Evolutionary conservation across 2,113 vertebrate genomes (phyloP).

Genomic region (Crotophaga sulcirostris): DNA sequence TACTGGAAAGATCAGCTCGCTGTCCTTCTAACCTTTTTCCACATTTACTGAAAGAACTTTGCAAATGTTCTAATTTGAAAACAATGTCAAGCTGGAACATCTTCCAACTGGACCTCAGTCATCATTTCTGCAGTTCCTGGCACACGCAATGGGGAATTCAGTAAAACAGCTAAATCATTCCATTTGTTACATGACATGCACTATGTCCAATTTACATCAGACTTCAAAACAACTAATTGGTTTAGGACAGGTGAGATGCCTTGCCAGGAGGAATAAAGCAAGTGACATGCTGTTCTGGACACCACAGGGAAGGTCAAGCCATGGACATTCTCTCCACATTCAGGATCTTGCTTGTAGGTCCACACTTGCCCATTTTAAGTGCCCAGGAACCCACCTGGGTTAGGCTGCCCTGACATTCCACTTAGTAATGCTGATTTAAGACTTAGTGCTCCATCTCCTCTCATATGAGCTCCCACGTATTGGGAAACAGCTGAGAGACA

Average conservation of each 20-base stretch:
- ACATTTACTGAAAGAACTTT: conserved; percentile 34
- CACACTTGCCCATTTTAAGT: background rate
- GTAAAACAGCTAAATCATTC: conserved; percentile 25
- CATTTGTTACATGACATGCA: background rate
- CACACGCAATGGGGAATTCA: background rate
- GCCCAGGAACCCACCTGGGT: background rate
- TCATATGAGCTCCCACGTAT: background rate
- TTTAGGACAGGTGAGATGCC: background rate
- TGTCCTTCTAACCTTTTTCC: conserved; percentile 5
- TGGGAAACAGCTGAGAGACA: background rate
- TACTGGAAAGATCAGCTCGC: background rate
- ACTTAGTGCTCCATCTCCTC: background rate
- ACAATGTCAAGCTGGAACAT: conserved; percentile 19
- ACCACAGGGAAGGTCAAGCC: background rate
- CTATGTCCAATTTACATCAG: background rate
- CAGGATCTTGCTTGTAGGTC: background rate
- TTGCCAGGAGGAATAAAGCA: background rate
- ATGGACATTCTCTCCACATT: background rate
- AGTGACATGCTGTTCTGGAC: background rate
- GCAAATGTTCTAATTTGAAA: conserved; percentile 41
- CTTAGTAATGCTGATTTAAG: background rate
- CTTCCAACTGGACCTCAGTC: conserved; percentile 42
- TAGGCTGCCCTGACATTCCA: background rate
- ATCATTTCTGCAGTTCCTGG: conserved; percentile 25
- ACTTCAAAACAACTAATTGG: background rate